Evolutionary conservation across 2,797 vertebrate genomes (phyloP).

Genomic region (Microhierax caerulescens): DNA sequence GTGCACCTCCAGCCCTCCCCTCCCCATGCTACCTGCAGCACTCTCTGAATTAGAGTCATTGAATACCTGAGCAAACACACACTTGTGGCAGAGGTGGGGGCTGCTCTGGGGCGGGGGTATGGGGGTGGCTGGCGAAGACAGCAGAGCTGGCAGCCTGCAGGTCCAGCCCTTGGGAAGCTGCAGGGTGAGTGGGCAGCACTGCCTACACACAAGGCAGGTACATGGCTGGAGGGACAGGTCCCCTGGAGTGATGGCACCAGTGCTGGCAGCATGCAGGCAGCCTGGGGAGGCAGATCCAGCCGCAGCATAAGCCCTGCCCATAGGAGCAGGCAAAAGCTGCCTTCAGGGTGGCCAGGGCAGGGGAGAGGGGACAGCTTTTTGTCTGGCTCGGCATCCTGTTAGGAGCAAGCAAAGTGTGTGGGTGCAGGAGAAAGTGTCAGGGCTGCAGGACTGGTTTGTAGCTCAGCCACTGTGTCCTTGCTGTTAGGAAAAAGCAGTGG

Average conservation of each 20-base stretch:
- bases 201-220: neutral
- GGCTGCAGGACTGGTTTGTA: neutral
- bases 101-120: neutral
- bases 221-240: neutral
- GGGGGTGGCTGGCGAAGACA: neutral
- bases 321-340: neutral
- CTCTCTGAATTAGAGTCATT: neutral
- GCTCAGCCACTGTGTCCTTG: neutral
- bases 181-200: neutral
- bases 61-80: neutral
- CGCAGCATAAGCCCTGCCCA: neutral
- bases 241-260: neutral
- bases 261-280: neutral
- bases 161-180: neutral
- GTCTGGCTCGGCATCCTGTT: neutral
- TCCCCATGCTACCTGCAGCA: neutral
- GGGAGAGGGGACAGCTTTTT: neutral
- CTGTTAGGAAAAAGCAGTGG: neutral
- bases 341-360: neutral
- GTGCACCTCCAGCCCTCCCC: neutral
- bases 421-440: neutral
- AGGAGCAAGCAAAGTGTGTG: neutral
- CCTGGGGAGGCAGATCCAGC: neutral
- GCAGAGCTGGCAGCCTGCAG: neutral
- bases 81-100: neutral